Conservation (phyloP, 2,888 invertebrate species). For the Isotomurus palustris region DNA sequence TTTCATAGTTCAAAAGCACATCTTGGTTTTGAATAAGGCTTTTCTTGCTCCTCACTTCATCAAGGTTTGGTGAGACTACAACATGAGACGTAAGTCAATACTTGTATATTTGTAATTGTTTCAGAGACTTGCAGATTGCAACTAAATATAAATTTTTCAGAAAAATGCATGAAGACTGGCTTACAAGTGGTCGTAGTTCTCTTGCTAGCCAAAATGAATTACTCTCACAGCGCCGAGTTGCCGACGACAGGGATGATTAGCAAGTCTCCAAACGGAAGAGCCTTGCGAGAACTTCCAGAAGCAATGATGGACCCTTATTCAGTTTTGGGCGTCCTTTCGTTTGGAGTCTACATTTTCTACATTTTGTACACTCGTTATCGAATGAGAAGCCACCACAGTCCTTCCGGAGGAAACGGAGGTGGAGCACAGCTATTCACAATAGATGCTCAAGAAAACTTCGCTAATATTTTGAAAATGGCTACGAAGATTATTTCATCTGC, state of each 20-base stretch:
- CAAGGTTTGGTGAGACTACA: too few species aligned
- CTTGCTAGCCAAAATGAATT: too few species aligned
- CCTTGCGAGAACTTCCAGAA: constrained; percentile 26
- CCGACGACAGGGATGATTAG: neutral
- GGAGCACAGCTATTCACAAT: neutral
- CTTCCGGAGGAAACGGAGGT: constrained; percentile 1
- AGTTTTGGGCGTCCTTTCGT: constrained; percentile 41
- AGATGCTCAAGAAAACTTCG: constrained; percentile 29
- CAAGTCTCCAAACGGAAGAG: neutral
- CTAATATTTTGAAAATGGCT: constrained; percentile 30
- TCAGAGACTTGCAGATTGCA: too few species aligned
- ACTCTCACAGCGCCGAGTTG: too few species aligned
- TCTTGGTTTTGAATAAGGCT: too few species aligned
- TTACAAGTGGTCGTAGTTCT: too few species aligned
- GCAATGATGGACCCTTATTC: constrained; percentile 41
- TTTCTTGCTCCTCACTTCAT: too few species aligned
- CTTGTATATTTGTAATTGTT: too few species aligned
- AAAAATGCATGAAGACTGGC: too few species aligned
- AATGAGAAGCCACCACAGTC: constrained; percentile 18
- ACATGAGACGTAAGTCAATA: too few species aligned
- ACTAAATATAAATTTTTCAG: too few species aligned
- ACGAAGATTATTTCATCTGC: constrained; percentile 32
- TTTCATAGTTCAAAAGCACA: too few species aligned
- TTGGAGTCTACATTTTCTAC: constrained; percentile 41
- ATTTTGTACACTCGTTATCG: constrained; percentile 37